Percentiles rank a stretch among this genome's conserved stretches.
phyloP scores from a whole-genome alignment of 2,797 vertebrate genomes.

The Myripristis murdjan region DNA sequence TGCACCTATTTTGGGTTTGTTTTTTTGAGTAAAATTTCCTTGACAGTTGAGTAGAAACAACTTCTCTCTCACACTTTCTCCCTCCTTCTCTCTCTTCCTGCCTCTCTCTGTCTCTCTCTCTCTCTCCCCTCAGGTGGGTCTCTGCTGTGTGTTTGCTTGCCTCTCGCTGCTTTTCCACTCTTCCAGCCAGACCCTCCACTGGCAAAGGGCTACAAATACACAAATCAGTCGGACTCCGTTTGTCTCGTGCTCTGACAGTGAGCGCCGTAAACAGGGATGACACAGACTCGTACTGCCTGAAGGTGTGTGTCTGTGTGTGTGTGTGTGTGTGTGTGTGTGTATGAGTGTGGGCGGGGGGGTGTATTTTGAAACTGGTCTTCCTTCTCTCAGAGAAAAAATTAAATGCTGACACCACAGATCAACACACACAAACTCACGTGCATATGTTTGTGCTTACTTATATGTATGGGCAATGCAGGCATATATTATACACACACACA shows the following conservation, averaged over 20 bases:
- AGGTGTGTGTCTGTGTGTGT: background rate
- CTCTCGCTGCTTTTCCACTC: constrained; percentile 38
- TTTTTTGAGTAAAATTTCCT: constrained; percentile 27
- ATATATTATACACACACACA: background rate
- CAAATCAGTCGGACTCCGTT: constrained; percentile 61
- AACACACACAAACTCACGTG: constrained; percentile 16
- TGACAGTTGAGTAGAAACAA: constrained; percentile 51
- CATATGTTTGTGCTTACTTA: background rate
- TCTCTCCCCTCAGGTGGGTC: constrained; percentile 62
- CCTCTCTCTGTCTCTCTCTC: background rate
- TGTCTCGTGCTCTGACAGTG: constrained; percentile 61
- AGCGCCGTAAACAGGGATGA: constrained; percentile 42
- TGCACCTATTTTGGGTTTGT: background rate
- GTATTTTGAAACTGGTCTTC: constrained; percentile 13
- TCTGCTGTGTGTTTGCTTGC: constrained; percentile 46
- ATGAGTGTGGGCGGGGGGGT: constrained; percentile 5
- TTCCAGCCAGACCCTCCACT: constrained; percentile 59
- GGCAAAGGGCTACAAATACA: constrained; percentile 77
- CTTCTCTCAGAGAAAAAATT: constrained; percentile 57
- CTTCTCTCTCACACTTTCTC: background rate
- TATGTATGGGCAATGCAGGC: background rate
- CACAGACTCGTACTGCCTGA: background rate
- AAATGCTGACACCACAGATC: constrained; percentile 59
- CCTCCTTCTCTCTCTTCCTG: constrained; percentile 3
- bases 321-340: background rate